A percentile compares a stretch with the other conserved stretches of the same genome.
Evolutionary conservation across 1,140 invertebrate genomes (phyloP).

Genomic region (Pseudomyrmex concolor): DNA sequence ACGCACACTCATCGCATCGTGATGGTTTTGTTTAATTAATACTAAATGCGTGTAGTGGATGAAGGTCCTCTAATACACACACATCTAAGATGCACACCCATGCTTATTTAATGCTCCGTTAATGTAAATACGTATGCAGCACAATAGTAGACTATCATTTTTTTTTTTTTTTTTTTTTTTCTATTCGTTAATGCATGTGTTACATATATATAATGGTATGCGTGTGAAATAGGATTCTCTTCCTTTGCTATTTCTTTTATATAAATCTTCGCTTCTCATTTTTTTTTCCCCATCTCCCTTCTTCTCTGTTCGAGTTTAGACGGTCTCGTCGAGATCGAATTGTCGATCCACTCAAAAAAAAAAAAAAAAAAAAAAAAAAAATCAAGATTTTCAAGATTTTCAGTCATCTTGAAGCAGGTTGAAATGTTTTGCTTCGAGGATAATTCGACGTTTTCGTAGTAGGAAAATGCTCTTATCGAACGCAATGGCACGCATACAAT

Average conservation of each 20-base stretch:
- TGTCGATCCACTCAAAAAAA: constrained; percentile 17
- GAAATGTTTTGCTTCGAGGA: background rate
- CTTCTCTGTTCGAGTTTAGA: constrained; percentile 20
- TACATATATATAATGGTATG: constrained; percentile 56
- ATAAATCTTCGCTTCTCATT: background rate
- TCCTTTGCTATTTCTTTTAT: background rate
- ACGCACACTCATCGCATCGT: constrained; percentile 38
- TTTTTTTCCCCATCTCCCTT: background rate
- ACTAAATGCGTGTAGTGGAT: constrained; percentile 68
- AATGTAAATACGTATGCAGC: constrained; percentile 74
- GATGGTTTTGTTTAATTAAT: constrained; percentile 68
- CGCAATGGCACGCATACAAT: background rate
- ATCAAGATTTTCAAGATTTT: background rate
- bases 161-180: constrained; percentile 21
- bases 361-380: background rate
- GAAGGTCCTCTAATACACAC: constrained; percentile 74
- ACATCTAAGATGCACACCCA: constrained; percentile 77
- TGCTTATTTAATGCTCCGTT: constrained; percentile 77
- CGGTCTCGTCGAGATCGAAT: constrained; percentile 15
- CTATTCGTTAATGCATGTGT: constrained; percentile 71
- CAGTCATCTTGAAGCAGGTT: background rate
- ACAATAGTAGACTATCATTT: constrained; percentile 75
- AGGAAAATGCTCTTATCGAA: constrained; percentile 8
- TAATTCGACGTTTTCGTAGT: constrained; percentile 40
- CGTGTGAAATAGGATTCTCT: constrained; percentile 48